Conservation (phyloP, 2,888 invertebrate genomes). For the Theretra japonica region DNA sequence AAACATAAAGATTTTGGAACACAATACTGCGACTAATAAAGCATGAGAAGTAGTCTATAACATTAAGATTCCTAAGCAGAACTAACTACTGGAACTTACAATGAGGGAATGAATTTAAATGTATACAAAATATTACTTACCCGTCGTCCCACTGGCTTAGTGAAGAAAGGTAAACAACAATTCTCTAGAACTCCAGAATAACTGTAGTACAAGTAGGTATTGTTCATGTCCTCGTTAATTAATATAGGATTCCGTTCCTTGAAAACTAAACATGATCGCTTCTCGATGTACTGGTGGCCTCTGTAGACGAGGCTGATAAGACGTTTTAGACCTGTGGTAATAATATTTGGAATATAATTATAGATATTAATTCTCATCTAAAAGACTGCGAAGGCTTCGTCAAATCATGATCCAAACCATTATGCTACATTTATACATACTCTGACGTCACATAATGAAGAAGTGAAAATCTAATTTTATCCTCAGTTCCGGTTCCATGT, state of each 20-base stretch:
- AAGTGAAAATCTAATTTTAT: too few relatives aligned
- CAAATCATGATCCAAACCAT: too few relatives aligned
- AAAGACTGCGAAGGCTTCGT: too few relatives aligned
- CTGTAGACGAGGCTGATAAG: slow-evolving; percentile 57
- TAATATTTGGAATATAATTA: background rate
- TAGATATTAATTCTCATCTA: too few relatives aligned
- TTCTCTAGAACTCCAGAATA: slow-evolving; percentile 69
- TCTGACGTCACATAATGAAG: too few relatives aligned
- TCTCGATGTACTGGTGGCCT: slow-evolving; percentile 58
- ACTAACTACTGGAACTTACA: too few relatives aligned
- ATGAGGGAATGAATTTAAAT: background rate
- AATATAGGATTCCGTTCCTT: slow-evolving; percentile 54
- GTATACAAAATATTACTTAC: slow-evolving; percentile 47
- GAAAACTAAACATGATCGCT: slow-evolving; percentile 64
- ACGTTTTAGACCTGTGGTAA: slow-evolving; percentile 56
- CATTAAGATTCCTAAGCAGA: too few relatives aligned
- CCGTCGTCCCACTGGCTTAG: slow-evolving; percentile 52
- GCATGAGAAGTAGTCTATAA: too few relatives aligned
- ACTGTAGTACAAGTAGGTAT: slow-evolving; percentile 64
- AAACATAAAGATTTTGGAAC: too few relatives aligned
- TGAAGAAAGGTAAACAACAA: slow-evolving; percentile 62
- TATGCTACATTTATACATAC: too few relatives aligned
- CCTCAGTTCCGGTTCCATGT: too few relatives aligned
- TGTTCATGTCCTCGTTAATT: slow-evolving; percentile 45
- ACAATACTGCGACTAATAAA: too few relatives aligned